A percentile compares a stretch with the other conserved stretches of the same genome.
Evolutionary conservation across 2,888 invertebrate species (phyloP).

Genomic region (Cryptus viduatorius): DNA sequence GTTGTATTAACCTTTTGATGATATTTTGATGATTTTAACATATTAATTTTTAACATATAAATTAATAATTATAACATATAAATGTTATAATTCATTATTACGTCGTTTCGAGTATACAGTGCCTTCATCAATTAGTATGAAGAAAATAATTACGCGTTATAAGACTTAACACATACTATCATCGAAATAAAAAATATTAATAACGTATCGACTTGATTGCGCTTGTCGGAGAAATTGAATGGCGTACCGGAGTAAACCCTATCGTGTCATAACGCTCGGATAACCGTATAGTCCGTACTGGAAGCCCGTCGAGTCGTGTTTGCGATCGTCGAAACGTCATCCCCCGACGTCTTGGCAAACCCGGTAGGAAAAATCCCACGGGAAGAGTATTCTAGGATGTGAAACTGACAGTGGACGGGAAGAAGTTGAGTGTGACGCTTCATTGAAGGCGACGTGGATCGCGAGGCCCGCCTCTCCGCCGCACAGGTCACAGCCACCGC

Average conservation of each 20-base stretch:
- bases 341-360: conserved; percentile 70
- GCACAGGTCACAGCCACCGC: conserved; percentile 68
- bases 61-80: too few species aligned
- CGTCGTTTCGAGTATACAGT: too few species aligned
- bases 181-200: too few species aligned
- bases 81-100: too few species aligned
- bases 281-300: conserved; percentile 52
- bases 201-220: too few species aligned
- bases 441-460: conserved; percentile 82
- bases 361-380: conserved; percentile 76
- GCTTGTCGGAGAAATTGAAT: conserved; percentile 29
- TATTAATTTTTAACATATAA: too few species aligned
- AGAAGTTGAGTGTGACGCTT: conserved; percentile 75
- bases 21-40: too few species aligned
- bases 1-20: too few species aligned
- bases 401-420: conserved; percentile 82
- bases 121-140: too few species aligned
- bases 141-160: too few species aligned
- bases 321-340: conserved; percentile 72
- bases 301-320: conserved; percentile 76
- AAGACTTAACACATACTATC: too few species aligned
- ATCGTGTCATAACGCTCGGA: conserved; percentile 61
- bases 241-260: conserved; percentile 36
- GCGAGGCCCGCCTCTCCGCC: conserved; percentile 63
- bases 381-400: conserved; percentile 80